Conservation (phyloP, 2,797 vertebrate genomes). For the Oreonectes daqikongensis region DNA sequence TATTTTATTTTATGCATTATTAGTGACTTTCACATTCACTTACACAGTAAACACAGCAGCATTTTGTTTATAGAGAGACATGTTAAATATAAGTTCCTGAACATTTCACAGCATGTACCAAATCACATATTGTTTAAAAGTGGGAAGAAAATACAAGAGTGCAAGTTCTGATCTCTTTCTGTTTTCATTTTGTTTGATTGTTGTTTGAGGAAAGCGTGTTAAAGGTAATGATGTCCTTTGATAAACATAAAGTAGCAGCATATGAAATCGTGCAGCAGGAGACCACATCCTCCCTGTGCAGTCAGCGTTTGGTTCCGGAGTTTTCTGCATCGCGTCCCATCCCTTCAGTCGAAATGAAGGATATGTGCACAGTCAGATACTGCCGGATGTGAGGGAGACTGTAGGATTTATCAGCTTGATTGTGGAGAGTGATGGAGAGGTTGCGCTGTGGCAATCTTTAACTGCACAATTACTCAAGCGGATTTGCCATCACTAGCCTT, state of each 20-base stretch:
- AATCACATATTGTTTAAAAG: constrained; percentile 21
- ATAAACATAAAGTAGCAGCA: constrained; percentile 28
- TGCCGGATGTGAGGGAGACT: neutral
- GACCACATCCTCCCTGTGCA: neutral
- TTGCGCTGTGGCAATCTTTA: constrained; percentile 52
- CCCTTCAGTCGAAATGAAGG: constrained; percentile 22
- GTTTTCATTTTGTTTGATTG: neutral
- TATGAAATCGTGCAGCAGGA: constrained; percentile 9
- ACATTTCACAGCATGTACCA: neutral
- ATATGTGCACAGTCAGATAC: constrained; percentile 30
- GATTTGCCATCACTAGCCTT: constrained; percentile 53
- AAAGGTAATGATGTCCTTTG: constrained; percentile 36
- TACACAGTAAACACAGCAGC: constrained; percentile 10
- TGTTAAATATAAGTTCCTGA: neutral
- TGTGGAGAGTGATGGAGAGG: constrained; percentile 51
- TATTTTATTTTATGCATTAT: constrained; percentile 11
- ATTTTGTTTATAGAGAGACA: neutral
- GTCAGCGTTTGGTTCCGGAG: neutral
- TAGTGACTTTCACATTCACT: constrained; percentile 18
- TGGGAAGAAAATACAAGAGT: neutral
- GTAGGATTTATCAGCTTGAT: constrained; percentile 53
- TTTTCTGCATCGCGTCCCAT: constrained; percentile 1
- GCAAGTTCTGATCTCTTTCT: constrained; percentile 8
- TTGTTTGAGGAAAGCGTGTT: constrained; percentile 11
- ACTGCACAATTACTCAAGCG: constrained; percentile 56